Percentiles rank a stretch among this genome's conserved stretches.
Conservation (phyloP, 1,140 invertebrate genomes). For the Aradophagus sp. region DNA sequence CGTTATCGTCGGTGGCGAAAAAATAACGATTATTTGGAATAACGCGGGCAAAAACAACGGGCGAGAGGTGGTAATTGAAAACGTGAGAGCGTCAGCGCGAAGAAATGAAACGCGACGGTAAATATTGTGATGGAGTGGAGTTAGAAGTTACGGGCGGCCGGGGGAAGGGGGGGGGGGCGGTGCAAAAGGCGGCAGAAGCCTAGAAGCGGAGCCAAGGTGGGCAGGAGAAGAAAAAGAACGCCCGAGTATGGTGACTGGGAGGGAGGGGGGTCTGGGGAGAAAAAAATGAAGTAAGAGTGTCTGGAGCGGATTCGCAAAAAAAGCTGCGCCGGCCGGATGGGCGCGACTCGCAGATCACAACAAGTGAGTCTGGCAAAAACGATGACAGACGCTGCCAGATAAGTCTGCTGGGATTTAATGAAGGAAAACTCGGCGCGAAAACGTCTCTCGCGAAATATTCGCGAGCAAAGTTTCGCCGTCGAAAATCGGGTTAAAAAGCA, state of each 20-base stretch:
- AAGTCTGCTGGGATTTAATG: constrained; percentile 26
- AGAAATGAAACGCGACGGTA: constrained; percentile 12
- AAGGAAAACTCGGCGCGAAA: too few species aligned
- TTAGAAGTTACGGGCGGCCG: constrained; percentile 25
- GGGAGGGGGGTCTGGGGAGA: constrained; percentile 9
- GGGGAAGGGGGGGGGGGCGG: constrained; percentile 9
- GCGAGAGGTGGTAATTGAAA: constrained; percentile 32
- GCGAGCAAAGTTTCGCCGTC: too few species aligned
- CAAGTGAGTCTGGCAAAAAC: constrained; percentile 46
- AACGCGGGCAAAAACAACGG: constrained; percentile 12
- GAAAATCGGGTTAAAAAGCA: too few species aligned
- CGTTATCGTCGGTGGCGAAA: too few species aligned
- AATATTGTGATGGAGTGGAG: constrained; percentile 43
- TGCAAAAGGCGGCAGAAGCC: constrained; percentile 25
- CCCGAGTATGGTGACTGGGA: too few species aligned
- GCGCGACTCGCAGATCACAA: constrained; percentile 49
- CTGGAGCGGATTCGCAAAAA: constrained; percentile 45
- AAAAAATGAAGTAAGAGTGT: constrained; percentile 49
- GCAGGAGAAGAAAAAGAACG: constrained; percentile 41
- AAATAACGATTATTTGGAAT: constrained; percentile 4
- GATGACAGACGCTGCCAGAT: constrained; percentile 25
- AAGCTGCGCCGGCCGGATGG: constrained; percentile 40
- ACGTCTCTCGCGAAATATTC: too few species aligned
- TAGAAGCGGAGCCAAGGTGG: constrained; percentile 45
- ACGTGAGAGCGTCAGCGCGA: constrained; percentile 24